Evolutionary conservation across 1,140 invertebrate species (phyloP), one percentile per base, ranked within the genome.

Genomic region (Eriocheir sinensis): DNA sequence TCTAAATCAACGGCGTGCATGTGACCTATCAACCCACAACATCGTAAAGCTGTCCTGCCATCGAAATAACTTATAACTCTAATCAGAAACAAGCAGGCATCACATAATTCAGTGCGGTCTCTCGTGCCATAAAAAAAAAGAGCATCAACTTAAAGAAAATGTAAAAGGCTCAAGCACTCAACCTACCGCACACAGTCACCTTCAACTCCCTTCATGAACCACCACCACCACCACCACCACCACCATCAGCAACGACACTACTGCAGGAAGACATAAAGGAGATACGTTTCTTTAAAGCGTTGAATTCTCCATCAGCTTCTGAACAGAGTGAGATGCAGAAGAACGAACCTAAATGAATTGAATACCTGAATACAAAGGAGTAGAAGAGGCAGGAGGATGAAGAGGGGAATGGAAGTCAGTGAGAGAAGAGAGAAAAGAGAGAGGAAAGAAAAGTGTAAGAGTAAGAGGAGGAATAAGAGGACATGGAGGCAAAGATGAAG

Each of bases 231-330:
- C n/a, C n/a, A n/a, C n/a, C n/a, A n/a, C n/a, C 48, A 53, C 48
- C 60, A 72, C 17, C 27, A 12, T 72, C 27, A 15, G 44, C 4
- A 8, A 48, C 4, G 15, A 48, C 15, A 80, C 34, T 8, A 80
- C 4, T 80, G 21, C 21, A 6, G 79, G 21, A 80, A 80, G 81
- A 4, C 12, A 60, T 53, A 30, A 21, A 30, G 32, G 32, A 89
- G 88, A 89, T 89, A 53, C 88, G 34, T 89, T 89, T 53, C n/a
- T 89, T 12, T 12, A 36, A 12, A 8, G 88, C 44, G 41, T 89
- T 89, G 88, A 53, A 53, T 32, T 89, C 30, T 89, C 88, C 41
- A 6, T 72, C 2, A 53, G 12, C 48, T 53, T 21, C 48, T 21
- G 0, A n/a, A 8, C 27, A n/a, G 60, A n/a, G 27, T 27, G 1